These are phyloP conservation scores for Sakesphorus luctuosus DNA, from an alignment of 2,113 vertebrate genomes.

Conservation along the genomic window DNA sequence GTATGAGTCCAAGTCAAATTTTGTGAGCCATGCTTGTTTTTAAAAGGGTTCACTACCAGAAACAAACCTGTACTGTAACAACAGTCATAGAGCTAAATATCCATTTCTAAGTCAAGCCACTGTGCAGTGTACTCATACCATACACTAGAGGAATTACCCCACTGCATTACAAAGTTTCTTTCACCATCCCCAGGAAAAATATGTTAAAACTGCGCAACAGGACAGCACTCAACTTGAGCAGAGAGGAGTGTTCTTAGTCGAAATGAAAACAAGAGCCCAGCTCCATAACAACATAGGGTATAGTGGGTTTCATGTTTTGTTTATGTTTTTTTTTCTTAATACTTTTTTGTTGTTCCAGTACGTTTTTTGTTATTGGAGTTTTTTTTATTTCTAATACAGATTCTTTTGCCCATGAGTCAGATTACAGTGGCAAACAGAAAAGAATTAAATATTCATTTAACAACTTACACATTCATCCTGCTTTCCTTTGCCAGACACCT, in stretches of 20 bases:
- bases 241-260: neutral
- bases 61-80: neutral
- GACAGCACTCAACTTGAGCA: neutral
- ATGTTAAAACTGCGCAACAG: neutral
- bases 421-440: constrained; percentile 25
- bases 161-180: neutral
- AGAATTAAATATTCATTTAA: constrained; percentile 33
- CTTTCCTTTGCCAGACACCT: constrained; percentile 42
- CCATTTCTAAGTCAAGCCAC: constrained; percentile 34
- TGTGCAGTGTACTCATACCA: neutral
- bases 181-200: neutral
- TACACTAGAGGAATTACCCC: neutral
- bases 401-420: neutral
- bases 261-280: constrained; percentile 1
- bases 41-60: constrained; percentile 20
- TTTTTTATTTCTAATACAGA: neutral
- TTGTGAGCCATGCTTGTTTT: constrained; percentile 20
- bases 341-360: neutral
- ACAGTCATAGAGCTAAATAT: constrained; percentile 5
- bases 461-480: constrained; percentile 20
- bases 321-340: neutral
- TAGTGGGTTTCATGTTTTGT: neutral
- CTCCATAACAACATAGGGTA: neutral
- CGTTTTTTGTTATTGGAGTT: neutral
- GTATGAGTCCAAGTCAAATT: neutral